Evolutionary conservation across 2,797 vertebrate genomes (phyloP).

Genomic region (Sebastes hopkinsi): DNA sequence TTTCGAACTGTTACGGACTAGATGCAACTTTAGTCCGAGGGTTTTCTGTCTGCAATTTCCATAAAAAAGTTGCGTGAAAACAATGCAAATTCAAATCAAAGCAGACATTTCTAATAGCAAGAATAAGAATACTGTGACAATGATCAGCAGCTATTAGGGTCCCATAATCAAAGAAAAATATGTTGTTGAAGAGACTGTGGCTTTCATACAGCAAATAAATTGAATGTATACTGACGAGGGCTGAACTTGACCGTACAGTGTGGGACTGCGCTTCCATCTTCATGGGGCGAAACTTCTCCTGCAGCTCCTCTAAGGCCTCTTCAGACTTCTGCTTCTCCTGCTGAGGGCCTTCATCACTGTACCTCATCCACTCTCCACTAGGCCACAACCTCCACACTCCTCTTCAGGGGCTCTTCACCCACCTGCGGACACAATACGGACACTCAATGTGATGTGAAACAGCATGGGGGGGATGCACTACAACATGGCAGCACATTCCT

Average conservation of each 20-base stretch:
- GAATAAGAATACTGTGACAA: not conserved
- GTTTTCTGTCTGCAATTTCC: not conserved
- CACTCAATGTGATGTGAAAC: constrained; percentile 7
- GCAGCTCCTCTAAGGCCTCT: constrained; percentile 80
- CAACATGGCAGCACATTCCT: not conserved
- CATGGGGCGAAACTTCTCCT: constrained; percentile 76
- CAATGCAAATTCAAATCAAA: not conserved
- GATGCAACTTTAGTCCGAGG: not conserved
- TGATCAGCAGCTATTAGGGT: not conserved
- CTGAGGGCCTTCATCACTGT: constrained; percentile 79
- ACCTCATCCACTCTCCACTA: constrained; percentile 84
- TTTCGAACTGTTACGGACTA: not conserved
- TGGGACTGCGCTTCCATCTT: constrained; percentile 78
- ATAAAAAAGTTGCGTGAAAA: not conserved
- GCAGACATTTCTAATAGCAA: no score
- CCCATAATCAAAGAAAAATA: not conserved
- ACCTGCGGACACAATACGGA: constrained; percentile 68
- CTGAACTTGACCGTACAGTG: constrained; percentile 60
- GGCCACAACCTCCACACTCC: constrained; percentile 79
- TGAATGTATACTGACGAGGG: not conserved
- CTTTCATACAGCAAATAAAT: not conserved
- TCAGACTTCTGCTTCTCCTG: constrained; percentile 57
- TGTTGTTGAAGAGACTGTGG: not conserved
- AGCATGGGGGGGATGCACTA: not conserved
- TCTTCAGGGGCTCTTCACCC: constrained; percentile 84